These are phyloP conservation scores for Stegana nigrithorax DNA, from an alignment of 2,888 invertebrate genomes.

Conservation along the genomic window DNA sequence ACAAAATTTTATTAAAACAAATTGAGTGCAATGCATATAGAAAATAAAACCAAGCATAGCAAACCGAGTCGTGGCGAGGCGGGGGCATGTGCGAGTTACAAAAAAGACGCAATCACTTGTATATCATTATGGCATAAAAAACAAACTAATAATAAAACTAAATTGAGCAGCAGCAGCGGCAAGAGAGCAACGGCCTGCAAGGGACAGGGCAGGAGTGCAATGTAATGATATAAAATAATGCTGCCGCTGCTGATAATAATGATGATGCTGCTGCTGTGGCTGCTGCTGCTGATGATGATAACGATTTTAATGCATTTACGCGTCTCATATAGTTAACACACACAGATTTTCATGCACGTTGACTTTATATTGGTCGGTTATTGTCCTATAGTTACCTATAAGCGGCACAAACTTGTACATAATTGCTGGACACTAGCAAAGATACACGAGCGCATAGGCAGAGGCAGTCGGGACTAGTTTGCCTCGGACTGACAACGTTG, in stretches of 20 bases:
- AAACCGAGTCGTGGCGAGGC: too few species aligned
- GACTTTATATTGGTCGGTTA: background rate
- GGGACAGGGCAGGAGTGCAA: too few species aligned
- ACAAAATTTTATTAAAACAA: conserved; percentile 12
- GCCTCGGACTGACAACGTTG: background rate
- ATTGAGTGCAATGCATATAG: background rate
- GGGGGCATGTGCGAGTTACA: too few species aligned
- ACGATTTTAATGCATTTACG: conserved; percentile 4
- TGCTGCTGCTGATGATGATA: background rate
- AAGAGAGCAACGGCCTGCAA: too few species aligned
- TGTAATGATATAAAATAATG: background rate
- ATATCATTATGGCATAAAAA: conserved; percentile 2
- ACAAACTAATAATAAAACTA: background rate
- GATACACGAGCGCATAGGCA: background rate
- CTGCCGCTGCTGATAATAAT: background rate
- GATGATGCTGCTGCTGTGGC: conserved; percentile 3
- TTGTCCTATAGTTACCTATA: too few species aligned
- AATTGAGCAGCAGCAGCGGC: background rate
- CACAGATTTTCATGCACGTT: too few species aligned
- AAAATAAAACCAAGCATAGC: too few species aligned
- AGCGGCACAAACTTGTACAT: background rate
- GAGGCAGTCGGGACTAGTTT: too few species aligned
- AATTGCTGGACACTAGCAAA: conserved; percentile 8
- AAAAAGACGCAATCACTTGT: too few species aligned
- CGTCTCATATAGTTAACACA: background rate